Evolutionary conservation across 2,113 vertebrate genomes (phyloP).

Genomic region (Pitta sordida): DNA sequence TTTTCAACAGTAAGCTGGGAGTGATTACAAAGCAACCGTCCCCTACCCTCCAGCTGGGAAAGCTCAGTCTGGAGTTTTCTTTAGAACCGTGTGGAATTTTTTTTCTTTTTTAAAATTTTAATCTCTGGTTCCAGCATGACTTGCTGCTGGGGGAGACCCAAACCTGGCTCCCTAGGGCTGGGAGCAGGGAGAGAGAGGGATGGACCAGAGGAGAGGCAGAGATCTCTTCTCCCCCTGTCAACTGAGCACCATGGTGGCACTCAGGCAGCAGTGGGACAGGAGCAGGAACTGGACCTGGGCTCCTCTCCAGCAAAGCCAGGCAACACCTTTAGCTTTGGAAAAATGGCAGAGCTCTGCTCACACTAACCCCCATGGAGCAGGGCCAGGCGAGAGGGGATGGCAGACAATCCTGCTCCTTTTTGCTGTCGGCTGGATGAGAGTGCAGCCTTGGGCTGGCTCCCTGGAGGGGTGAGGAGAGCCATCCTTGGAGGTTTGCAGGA

Average conservation of each 20-base stretch:
- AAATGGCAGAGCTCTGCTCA: background rate
- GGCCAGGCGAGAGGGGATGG: background rate
- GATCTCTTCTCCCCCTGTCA: background rate
- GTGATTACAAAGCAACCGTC: slow-evolving; percentile 28
- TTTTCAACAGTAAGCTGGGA: slow-evolving; percentile 41
- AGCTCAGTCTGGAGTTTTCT: background rate
- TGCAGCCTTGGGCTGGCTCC: background rate
- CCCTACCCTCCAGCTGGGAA: background rate
- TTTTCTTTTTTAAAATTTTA: background rate
- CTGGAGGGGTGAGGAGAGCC: background rate
- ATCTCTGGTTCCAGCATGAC: background rate
- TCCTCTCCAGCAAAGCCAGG: background rate
- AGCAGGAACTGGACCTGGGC: background rate
- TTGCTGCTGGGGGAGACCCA: background rate
- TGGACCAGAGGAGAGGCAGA: background rate
- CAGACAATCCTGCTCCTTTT: background rate
- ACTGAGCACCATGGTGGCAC: rapidly evolving
- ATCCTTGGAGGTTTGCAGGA: background rate
- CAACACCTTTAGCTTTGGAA: background rate
- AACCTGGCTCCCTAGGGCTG: rapidly evolving
- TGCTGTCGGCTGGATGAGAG: rapidly evolving
- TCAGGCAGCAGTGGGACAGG: rapidly evolving
- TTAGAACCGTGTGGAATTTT: background rate
- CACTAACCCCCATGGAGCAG: background rate
- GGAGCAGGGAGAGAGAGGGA: background rate